Conservation (phyloP, 92 coral and sea anemone species). For the Muricea muricata region DNA sequence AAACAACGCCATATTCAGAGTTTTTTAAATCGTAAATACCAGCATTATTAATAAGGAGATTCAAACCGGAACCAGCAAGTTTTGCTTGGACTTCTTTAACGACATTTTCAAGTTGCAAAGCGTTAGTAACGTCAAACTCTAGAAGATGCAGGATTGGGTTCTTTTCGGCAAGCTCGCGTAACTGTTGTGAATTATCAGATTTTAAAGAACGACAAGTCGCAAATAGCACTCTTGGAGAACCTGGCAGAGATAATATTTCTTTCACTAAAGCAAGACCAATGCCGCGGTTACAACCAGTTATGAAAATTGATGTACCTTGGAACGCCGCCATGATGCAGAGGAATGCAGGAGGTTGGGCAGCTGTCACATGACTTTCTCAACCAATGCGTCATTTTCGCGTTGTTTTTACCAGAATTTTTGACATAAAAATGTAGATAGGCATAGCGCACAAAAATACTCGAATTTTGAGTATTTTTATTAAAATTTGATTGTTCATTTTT, state of each 20-base stretch:
- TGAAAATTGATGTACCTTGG: constrained; percentile 59
- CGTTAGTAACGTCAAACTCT: constrained; percentile 69
- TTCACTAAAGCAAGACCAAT: constrained; percentile 83
- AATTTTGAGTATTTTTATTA: no score
- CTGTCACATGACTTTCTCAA: no score
- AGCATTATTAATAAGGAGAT: constrained; percentile 79
- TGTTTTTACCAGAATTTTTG: no score
- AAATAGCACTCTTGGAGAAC: constrained; percentile 68
- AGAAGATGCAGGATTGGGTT: constrained; percentile 67
- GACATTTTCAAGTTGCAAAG: constrained; percentile 47
- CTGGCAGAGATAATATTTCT: constrained; percentile 65
- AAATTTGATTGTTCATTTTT: no score
- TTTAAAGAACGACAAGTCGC: constrained; percentile 76
- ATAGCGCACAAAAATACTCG: no score
- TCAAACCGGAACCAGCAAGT: constrained; percentile 65
- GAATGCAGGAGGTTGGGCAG: no score
- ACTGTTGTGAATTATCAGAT: constrained; percentile 66
- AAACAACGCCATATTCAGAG: constrained; percentile 13
- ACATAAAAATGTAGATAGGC: no score
- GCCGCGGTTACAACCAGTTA: constrained; percentile 86
- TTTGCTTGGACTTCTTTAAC: constrained; percentile 55
- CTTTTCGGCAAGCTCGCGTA: constrained; percentile 56
- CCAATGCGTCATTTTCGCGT: no score
- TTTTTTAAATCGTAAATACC: constrained; percentile 34
- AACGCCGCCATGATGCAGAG: constrained; percentile 52